Conservation (phyloP, 2,797 vertebrate species). For the Lophura swinhoii region DNA sequence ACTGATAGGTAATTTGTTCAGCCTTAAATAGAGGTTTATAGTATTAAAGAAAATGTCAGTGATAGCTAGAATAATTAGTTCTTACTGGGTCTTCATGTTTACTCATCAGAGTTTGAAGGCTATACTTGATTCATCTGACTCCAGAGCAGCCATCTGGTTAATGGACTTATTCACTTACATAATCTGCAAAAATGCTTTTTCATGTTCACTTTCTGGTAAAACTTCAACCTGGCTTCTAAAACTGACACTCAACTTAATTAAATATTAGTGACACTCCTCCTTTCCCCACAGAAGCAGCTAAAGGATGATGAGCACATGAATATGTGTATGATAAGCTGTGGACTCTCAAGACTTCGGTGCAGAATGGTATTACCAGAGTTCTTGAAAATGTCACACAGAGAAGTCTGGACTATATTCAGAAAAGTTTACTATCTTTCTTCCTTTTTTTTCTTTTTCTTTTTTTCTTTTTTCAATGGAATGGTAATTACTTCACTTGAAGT, state of each 20-base stretch:
- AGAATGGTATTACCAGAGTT: background rate
- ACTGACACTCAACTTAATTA: background rate
- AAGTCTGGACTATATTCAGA: background rate
- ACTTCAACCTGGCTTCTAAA: background rate
- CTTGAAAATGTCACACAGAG: background rate
- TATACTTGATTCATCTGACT: constrained; percentile 20
- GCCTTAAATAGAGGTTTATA: background rate
- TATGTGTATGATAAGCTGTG: background rate
- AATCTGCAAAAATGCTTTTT: constrained; percentile 12
- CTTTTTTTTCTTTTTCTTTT: background rate
- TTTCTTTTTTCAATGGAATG: background rate
- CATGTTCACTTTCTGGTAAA: background rate
- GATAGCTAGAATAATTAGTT: background rate
- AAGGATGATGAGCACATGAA: background rate
- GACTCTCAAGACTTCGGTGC: background rate
- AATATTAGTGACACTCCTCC: background rate
- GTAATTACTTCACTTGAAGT: background rate
- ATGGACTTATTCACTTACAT: background rate
- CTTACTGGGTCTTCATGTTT: background rate
- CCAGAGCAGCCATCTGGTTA: constrained; percentile 21
- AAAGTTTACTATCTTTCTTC: background rate
- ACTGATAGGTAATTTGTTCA: background rate
- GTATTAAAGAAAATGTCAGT: background rate
- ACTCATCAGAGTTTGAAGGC: constrained; percentile 15
- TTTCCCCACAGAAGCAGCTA: background rate